Evolutionary conservation across 2,113 vertebrate species (phyloP), one percentile per base, ranked within the genome.

Genomic region (Leiothrix lutea): DNA sequence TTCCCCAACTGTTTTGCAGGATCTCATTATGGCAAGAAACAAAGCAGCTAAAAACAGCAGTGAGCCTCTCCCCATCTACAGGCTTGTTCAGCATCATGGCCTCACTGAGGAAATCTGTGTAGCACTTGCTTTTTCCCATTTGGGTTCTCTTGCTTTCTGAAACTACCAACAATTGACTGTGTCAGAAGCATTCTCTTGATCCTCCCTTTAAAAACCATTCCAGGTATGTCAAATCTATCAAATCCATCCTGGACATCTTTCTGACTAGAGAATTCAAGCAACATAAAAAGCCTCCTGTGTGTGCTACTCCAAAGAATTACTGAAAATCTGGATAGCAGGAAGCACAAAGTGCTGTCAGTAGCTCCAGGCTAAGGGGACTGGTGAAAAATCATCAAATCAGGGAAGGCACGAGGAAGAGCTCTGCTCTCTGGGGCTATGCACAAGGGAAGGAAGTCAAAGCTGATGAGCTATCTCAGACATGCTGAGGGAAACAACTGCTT

Each of bases 241-340:
- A 87, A 92, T 56, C 58, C 72, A 70, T 67, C 67, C 60, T 33
- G 65, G 69, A 85, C 56, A 71, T 92, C 93, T 88, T 94, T 92
- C 82, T 88, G 88, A 90, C 92, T 92, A 71, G 82, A 93, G 79
- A 93, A 96, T 93, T 93, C 79, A 86, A 82, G 90, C 90, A 58
- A 58, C 58, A 92, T 70, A 83, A 94, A 94, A 71, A 80, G 66
- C 71, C 61, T 90, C 62, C 78, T 77, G 53, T 73, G 74, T 56
- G 74, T 48, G 81, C 81, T 90, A 70, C 78, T 95, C 50, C 51
- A 69, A 96, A 94, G 66, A 82, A 94, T 95, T 77, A 88, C 91
- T 6, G 56, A 85, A 95, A 85, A 94, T 70, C 74, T 90, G 54
- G 65, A 31, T 0, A 93, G 70, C 89, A 93, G 66, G 47, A 87